Evolutionary conservation across 2,888 invertebrate genomes (phyloP).

Genomic region (Microplitis manilae): DNA sequence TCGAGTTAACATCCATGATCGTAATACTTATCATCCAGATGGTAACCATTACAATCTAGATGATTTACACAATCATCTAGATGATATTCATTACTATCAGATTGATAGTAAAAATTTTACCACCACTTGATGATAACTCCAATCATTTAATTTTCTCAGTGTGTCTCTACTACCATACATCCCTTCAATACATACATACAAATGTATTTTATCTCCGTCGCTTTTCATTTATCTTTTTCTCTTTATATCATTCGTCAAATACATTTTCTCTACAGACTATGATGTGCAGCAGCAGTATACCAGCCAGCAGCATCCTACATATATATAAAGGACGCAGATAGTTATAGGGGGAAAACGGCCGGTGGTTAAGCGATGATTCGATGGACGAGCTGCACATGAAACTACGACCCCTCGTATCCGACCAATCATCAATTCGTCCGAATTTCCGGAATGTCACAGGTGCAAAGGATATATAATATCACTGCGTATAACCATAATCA

Average conservation of each 20-base stretch:
- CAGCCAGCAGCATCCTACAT: not conserved
- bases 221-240: not conserved
- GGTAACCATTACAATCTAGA: too few species aligned
- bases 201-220: slow-evolving; percentile 7
- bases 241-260: not conserved
- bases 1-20: too few species aligned
- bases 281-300: not conserved
- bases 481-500: slow-evolving; percentile 13
- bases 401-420: slow-evolving; percentile 24
- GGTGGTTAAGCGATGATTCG: slow-evolving; percentile 35
- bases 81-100: too few species aligned
- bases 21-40: too few species aligned
- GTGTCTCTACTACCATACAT: not conserved
- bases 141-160: too few species aligned
- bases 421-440: slow-evolving; percentile 41
- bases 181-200: not conserved
- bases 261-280: not conserved
- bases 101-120: too few species aligned
- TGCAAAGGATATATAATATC: slow-evolving; percentile 38
- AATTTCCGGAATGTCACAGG: slow-evolving; percentile 41
- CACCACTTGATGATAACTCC: too few species aligned
- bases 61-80: too few species aligned
- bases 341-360: slow-evolving; percentile 12
- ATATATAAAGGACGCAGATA: not conserved
- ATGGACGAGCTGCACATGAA: slow-evolving; percentile 26